Conservation (phyloP, 2,888 invertebrate species). For the Chrysomela aeneicollis region DNA sequence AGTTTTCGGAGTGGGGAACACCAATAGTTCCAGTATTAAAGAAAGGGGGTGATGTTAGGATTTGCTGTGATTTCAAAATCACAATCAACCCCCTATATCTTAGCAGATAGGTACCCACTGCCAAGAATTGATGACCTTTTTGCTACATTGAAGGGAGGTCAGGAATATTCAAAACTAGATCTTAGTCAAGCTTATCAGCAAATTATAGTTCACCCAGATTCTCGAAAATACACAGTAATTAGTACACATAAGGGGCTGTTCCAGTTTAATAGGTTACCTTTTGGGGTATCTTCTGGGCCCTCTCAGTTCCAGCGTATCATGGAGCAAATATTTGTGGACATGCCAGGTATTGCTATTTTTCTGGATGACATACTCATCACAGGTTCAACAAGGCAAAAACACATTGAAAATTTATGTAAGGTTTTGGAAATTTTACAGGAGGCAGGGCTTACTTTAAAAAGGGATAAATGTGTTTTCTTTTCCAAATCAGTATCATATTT, state of each 20-base stretch:
- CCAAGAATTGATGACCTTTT: slow-evolving; percentile 31
- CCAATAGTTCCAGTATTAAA: slow-evolving; percentile 11
- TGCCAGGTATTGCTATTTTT: no score
- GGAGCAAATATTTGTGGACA: no score
- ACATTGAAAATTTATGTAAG: slow-evolving; percentile 38
- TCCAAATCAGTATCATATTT: slow-evolving; percentile 46
- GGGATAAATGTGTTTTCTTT: slow-evolving; percentile 47
- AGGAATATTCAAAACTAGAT: slow-evolving; percentile 45
- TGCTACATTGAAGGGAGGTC: slow-evolving; percentile 38
- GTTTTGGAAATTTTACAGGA: slow-evolving; percentile 32
- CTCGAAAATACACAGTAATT: slow-evolving; percentile 50
- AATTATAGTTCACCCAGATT: slow-evolving; percentile 49
- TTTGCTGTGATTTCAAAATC: slow-evolving; percentile 15
- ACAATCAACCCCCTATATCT: slow-evolving; percentile 7
- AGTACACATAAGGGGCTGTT: slow-evolving; percentile 54
- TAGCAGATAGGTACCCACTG: slow-evolving; percentile 11
- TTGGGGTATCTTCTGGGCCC: no score
- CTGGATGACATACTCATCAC: no score
- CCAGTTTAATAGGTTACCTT: no score
- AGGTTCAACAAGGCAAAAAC: slow-evolving; percentile 30
- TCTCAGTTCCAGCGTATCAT: no score
- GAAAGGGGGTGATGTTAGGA: not conserved
- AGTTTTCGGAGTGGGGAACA: slow-evolving; percentile 9
- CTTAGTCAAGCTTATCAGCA: slow-evolving; percentile 53
- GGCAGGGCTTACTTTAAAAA: slow-evolving; percentile 45